Conservation (phyloP, 2,797 vertebrate genomes). For the Carduelis carduelis region DNA sequence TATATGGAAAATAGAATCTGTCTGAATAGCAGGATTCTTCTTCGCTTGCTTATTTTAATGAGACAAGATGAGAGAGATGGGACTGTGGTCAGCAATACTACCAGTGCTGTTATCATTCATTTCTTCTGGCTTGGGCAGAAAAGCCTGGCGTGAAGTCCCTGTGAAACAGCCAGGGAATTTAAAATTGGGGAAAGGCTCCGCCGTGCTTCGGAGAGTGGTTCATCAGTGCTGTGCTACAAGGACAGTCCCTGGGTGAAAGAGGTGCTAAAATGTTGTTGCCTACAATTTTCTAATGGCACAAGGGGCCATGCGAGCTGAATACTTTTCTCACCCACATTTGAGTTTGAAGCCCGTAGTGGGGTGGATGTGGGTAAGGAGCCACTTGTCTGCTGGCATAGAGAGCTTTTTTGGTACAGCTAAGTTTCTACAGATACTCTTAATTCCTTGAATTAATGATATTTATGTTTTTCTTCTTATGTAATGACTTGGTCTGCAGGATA, state of each 20-base stretch:
- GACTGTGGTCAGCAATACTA: background rate
- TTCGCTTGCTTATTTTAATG: background rate
- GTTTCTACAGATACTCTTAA: background rate
- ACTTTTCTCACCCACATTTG: background rate
- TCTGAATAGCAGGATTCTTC: constrained; percentile 18
- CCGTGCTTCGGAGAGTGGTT: background rate
- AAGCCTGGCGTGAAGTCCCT: background rate
- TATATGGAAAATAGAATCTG: background rate
- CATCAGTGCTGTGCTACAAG: background rate
- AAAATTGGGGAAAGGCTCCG: background rate
- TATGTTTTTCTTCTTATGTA: background rate
- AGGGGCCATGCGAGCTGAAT: background rate
- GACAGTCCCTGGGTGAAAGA: background rate
- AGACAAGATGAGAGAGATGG: background rate
- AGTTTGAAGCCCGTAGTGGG: background rate
- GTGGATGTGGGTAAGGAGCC: background rate
- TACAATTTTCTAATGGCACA: background rate
- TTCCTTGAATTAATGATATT: background rate
- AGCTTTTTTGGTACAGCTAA: background rate
- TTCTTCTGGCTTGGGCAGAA: background rate
- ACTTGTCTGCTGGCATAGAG: background rate
- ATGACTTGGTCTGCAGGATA: background rate
- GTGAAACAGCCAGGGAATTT: background rate
- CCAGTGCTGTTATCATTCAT: background rate
- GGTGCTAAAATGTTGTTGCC: background rate